Base-by-base conservation (phyloP, 2,888 invertebrate genomes). In the Apamea crenata region DNA sequence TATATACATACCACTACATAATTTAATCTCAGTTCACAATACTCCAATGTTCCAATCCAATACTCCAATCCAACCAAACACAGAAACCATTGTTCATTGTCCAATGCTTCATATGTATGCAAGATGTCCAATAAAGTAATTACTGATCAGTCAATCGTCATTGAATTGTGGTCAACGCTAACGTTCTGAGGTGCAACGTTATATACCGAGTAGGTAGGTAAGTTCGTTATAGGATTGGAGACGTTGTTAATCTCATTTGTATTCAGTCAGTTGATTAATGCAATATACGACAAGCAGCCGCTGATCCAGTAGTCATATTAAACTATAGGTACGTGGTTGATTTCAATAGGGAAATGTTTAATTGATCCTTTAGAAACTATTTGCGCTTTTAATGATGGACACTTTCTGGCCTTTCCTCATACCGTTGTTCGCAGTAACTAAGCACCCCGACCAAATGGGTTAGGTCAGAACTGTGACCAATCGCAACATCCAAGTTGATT, bases 71-170 rank as follows among this genome's bases (percentile, higher is more conserved):
- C 18, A 36, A 29, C 5, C 21, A 12, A 44, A n/a, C 12, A 74
- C n/a, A 53, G 32, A 1, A 65, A 29, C 29, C 44, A 25, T 47
- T 4, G 32, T 56, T 47, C n/a, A 47, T 7, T 56, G 47, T 56
- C 14, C 56, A 66, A 36, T 36, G 47, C 47, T 32, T 47, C 67
- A 67, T 78, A 36, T 5, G 5, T 36, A 59, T 29, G 47, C 67
- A 79, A 29, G 66, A n/a, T 29, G 12, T 56, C 77, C 56, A 47
- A 67, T 79, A 67, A 56, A 78, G n/a, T 47, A 79, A 78, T 67
- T 79, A 78, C 47, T n/a, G 25, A 56, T 1, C 53, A 44, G n/a
- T 77, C 53, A 78, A 36, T 47, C 21, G 79, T 47, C 56, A 56
- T 47, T 36, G 79, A 79, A 78, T 67, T 78, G 67, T 29, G 47